Evolutionary conservation across 2,113 vertebrate species (phyloP), one percentile per base, ranked within the genome.

Genomic region (Alethe castanea): DNA sequence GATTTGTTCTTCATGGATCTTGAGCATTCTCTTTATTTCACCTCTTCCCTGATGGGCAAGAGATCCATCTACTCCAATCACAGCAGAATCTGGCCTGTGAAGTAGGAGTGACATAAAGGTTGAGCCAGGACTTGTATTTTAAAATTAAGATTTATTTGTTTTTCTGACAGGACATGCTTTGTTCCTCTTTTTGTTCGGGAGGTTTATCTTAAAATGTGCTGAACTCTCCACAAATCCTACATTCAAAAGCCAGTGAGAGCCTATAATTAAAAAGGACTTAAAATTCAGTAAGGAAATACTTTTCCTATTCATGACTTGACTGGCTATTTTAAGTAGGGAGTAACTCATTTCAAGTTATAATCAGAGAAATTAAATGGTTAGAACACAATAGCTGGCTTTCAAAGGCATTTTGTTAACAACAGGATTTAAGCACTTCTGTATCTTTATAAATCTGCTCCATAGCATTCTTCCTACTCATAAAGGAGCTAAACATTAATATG

Each of bases 171-270:
- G 36, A 42, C 9, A 28, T 38, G 7, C n/a, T 69, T 80, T 73
- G 47, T 31, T 92, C 62, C 72, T 59, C 14, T 48, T 72, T 90
- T 81, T 73, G 25, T 70, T 80, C 72, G 19, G 20, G 50, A 50
- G 42, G 17, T 77, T 40, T 4, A 50, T 54, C 70, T 91, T 61
- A 47, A 65, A 93, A 92, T 90, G 67, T 62, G 61, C 70, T 65
- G 50, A 91, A 70, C 57, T 80, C 53, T 94, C n/a, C 59, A 72
- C 40, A 80, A 84, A 90, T 87, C 70, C 59, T 62, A 54, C 81
- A 82, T 65, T 95, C 70, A 91, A 78, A 93, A 90, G 64, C 52
- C 86, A 90, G 54, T 73, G 54, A 93, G 88, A 86, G 62, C 54
- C 71, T 86, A 19, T 73, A 57, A 94, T 93, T 88, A 94, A 89